Evolutionary conservation across 1,140 invertebrate species (phyloP).

Genomic region (Acyrthosiphon pisum): DNA sequence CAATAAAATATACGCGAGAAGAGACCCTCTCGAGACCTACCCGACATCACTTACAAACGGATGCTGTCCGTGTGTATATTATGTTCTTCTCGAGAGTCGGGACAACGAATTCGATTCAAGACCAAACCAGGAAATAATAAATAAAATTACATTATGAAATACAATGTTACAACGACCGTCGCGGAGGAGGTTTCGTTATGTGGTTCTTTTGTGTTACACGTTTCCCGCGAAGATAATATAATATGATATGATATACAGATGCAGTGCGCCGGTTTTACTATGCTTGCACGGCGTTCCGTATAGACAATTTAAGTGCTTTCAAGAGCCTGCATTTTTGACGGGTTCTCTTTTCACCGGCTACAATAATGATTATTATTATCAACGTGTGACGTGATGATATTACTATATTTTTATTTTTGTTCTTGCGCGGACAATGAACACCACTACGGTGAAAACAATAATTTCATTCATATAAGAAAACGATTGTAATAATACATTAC

Average conservation of each 20-base stretch:
- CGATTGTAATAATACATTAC: background rate
- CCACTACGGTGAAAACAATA: background rate
- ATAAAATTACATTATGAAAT: background rate
- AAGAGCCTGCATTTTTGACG: background rate
- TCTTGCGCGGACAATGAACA: background rate
- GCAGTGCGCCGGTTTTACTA: background rate
- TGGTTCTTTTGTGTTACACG: background rate
- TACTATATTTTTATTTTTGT: background rate
- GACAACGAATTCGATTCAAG: background rate
- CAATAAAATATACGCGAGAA: background rate
- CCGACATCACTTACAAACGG: background rate
- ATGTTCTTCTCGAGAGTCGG: background rate
- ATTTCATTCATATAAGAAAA: background rate
- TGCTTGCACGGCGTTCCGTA: conserved; percentile 39
- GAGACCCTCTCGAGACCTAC: background rate
- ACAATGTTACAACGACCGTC: background rate
- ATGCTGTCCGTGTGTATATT: background rate
- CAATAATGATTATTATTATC: background rate
- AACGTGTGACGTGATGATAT: background rate
- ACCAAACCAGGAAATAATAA: conserved; percentile 36
- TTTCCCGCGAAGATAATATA: background rate
- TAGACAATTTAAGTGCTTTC: conserved; percentile 54
- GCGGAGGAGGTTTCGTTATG: background rate
- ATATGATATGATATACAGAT: background rate
- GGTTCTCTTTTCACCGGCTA: background rate